A percentile compares a stretch with the other conserved stretches of the same genome.
Evolutionary conservation across 2,888 invertebrate species (phyloP).

Genomic region (Thera obeliscata): DNA sequence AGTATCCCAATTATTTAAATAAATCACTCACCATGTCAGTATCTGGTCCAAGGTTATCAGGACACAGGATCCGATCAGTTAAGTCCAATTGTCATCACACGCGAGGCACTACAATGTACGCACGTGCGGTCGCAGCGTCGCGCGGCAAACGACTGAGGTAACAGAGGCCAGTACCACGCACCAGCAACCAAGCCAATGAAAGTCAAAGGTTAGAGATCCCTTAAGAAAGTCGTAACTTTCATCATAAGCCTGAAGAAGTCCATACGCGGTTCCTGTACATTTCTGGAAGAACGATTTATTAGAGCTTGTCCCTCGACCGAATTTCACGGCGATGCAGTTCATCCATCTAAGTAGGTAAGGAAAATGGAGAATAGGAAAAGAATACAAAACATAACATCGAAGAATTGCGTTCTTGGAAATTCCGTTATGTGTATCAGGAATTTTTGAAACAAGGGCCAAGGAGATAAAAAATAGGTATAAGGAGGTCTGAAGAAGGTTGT

Average conservation of each 20-base stretch:
- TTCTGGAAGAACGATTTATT: no score
- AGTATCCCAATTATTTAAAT: constrained; percentile 6
- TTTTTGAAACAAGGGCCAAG: neutral
- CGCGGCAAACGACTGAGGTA: constrained; percentile 64
- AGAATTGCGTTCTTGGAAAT: neutral
- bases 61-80: constrained; percentile 47
- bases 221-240: constrained; percentile 9
- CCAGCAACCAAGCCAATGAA: constrained; percentile 18
- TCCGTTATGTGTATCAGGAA: neutral
- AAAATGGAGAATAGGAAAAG: constrained; percentile 3
- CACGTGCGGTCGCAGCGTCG: constrained; percentile 59
- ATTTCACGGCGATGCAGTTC: no score
- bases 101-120: constrained; percentile 43
- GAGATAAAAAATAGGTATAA: neutral
- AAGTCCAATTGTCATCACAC: constrained; percentile 73
- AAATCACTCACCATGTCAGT: constrained; percentile 41
- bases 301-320: no score
- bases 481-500: neutral
- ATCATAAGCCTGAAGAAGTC: no score
- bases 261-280: no score
- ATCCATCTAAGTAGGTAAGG: constrained; percentile 12
- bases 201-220: constrained; percentile 20
- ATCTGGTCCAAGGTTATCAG: constrained; percentile 32
- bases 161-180: constrained; percentile 45
- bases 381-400: neutral